Evolutionary conservation across 37 sponge, comb jelly and placozoan genomes (phyloP).

Genomic region (Mnemiopsis leidyi): DNA sequence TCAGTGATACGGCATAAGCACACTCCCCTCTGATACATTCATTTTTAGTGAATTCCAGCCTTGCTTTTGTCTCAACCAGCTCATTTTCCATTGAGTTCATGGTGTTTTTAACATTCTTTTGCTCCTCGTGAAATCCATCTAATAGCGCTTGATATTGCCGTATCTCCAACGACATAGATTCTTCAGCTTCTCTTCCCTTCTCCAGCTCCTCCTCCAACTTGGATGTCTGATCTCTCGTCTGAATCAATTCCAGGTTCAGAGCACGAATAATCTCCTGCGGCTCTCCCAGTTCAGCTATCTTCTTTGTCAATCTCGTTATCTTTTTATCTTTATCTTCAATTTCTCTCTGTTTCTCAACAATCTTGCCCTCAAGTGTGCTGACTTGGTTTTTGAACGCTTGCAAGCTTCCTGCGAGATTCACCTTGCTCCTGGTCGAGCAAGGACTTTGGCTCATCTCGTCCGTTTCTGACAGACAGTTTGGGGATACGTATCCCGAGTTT

Average conservation of each 20-base stretch:
- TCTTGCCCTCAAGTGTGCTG: background rate
- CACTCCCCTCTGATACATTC: background rate
- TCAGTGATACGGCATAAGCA: background rate
- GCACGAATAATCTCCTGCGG: conserved; percentile 2
- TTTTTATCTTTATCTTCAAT: background rate
- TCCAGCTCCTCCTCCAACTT: background rate
- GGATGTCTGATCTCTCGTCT: background rate
- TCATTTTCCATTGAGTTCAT: background rate
- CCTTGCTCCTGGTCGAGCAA: background rate
- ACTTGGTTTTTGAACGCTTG: background rate
- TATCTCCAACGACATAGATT: background rate
- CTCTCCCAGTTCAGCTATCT: background rate
- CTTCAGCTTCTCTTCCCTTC: background rate
- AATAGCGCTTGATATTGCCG: background rate
- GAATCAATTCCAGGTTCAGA: background rate
- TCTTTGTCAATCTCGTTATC: background rate
- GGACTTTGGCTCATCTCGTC: background rate
- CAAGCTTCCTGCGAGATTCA: background rate
- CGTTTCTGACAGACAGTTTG: background rate
- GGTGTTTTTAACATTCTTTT: background rate
- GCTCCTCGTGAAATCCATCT: background rate
- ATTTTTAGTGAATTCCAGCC: background rate
- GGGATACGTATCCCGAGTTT: background rate
- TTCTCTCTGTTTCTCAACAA: background rate
- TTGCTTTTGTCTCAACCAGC: background rate